phyloP scores from a whole-genome alignment of 2,888 invertebrate genomes.

The Metopia argyrocephala region DNA sequence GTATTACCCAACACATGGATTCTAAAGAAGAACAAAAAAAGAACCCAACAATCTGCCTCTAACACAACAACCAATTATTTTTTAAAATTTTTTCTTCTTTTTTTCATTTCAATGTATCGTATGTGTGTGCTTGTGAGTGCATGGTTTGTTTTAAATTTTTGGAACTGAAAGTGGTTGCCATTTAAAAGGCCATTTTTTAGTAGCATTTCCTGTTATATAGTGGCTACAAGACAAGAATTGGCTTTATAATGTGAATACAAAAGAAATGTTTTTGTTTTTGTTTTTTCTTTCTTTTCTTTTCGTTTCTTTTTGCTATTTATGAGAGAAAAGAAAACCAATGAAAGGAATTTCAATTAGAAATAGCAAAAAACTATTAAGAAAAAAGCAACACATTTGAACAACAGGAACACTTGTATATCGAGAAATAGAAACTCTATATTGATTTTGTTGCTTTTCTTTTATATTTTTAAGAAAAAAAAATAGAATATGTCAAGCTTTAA shows the following conservation, averaged over 20 bases:
- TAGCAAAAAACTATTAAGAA: slow-evolving; percentile 7
- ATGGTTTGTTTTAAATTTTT: slow-evolving; percentile 7
- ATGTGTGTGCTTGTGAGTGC: background rate
- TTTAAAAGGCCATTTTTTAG: slow-evolving; percentile 56
- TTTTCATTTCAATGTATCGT: slow-evolving; percentile 5
- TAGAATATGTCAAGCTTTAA: slow-evolving; percentile 22
- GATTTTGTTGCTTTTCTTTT: slow-evolving; percentile 15
- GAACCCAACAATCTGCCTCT: slow-evolving; percentile 21
- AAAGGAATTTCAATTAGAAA: slow-evolving; percentile 62
- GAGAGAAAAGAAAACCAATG: slow-evolving; percentile 18
- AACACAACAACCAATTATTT: slow-evolving; percentile 46
- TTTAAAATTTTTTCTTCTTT: too few relatives aligned
- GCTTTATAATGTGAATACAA: slow-evolving; percentile 26
- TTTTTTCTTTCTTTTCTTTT: background rate
- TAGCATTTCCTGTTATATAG: slow-evolving; percentile 3
- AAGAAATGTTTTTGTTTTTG: slow-evolving; percentile 5
- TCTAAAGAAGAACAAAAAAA: background rate
- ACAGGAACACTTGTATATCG: background rate
- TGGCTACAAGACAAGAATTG: slow-evolving; percentile 20
- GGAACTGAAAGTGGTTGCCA: slow-evolving; percentile 52
- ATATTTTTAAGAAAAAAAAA: too few relatives aligned
- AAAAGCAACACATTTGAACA: background rate
- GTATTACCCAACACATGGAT: slow-evolving; percentile 14
- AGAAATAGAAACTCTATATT: slow-evolving; percentile 17
- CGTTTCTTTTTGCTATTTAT: background rate